These are phyloP conservation scores for Cyrtonyx montezumae DNA, from an alignment of 2,113 vertebrate genomes.

Conservation along the genomic window DNA sequence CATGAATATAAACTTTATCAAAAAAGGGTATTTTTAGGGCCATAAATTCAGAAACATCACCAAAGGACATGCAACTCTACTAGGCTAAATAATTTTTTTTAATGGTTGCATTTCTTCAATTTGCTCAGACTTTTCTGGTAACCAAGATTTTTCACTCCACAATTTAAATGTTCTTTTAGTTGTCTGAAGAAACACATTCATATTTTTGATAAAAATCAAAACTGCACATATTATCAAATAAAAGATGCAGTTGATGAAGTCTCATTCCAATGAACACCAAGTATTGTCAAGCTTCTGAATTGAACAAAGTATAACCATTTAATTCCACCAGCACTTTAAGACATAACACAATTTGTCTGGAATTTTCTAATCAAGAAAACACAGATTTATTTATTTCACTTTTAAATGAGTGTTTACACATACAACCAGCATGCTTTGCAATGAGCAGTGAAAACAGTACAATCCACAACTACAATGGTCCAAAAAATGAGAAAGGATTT, in stretches of 20 bases:
- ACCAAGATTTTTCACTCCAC: neutral
- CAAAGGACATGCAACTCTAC: neutral
- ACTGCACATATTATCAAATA: neutral
- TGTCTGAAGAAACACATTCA: neutral
- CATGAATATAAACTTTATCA: neutral
- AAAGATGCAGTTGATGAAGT: neutral
- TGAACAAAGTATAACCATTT: neutral
- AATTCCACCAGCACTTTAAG: neutral
- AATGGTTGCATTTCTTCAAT: neutral
- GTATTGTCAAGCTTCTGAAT: neutral
- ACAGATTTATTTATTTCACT: neutral
- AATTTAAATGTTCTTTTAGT: neutral
- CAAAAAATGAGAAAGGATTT: neutral
- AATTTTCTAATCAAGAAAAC: neutral
- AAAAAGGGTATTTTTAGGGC: neutral
- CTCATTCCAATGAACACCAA: neutral
- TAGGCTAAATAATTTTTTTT: neutral
- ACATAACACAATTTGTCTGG: neutral
- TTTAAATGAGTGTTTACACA: neutral
- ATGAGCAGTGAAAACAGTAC: neutral
- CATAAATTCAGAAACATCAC: neutral
- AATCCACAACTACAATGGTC: neutral
- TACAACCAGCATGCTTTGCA: neutral
- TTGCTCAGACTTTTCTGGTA: neutral
- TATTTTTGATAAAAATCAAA: neutral